These are phyloP conservation scores for Vesta saturnalis DNA, from an alignment of 2,888 invertebrate species.

Conservation along the genomic window DNA sequence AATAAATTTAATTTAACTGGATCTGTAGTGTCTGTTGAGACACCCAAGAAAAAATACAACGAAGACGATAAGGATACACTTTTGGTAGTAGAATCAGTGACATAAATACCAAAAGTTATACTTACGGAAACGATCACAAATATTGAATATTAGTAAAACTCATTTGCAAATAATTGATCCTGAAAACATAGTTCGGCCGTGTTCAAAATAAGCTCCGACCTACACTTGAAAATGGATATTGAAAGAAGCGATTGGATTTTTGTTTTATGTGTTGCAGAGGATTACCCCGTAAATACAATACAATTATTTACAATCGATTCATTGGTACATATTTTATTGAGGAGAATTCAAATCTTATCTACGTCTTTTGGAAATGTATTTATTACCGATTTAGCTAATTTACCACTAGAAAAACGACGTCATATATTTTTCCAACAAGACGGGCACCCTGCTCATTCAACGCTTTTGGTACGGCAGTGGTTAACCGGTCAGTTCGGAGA, in stretches of 20 bases:
- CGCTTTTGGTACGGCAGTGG: conserved; percentile 13
- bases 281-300: neutral
- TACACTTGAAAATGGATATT: conserved; percentile 19
- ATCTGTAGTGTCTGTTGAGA: neutral
- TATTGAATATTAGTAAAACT: conserved; percentile 11
- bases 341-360: conserved; percentile 9
- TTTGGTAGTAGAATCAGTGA: conserved; percentile 4
- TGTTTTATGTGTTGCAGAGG: conserved; percentile 15
- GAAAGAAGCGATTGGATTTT: conserved; percentile 10
- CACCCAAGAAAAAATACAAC: neutral
- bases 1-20: conserved; percentile 17
- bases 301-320: neutral
- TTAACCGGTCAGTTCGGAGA: conserved; percentile 3
- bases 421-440: conserved; percentile 20
- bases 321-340: conserved; percentile 12
- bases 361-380: conserved; percentile 1
- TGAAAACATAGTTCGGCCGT: conserved; percentile 14
- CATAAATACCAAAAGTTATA: neutral
- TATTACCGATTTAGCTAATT: conserved; percentile 3
- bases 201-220: conserved; percentile 11
- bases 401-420: neutral
- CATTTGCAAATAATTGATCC: conserved; percentile 9
- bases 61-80: neutral
- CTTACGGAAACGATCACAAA: conserved; percentile 12
- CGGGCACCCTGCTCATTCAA: conserved; percentile 14